Base-by-base conservation (phyloP, 2,797 vertebrate genomes). In the Nyctalus aviator region DNA sequence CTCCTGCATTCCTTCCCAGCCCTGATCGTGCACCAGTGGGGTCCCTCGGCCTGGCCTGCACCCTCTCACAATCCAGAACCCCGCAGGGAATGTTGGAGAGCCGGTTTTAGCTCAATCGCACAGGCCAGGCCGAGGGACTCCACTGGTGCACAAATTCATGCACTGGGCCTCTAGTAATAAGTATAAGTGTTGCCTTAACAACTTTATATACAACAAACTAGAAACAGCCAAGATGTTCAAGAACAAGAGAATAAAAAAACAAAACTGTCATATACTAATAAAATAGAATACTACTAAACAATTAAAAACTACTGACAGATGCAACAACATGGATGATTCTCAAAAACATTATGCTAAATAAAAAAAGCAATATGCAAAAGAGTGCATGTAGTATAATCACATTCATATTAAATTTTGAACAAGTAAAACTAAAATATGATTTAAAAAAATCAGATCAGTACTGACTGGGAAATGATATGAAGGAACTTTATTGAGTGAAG, bases 381-480 rank as follows among this genome's bases (percentile, higher is more conserved):
- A 64, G 6, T 78, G 41, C n/a, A 77, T 50, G 66, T 3, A 62
- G 30, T 53, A 82, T 82, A 21, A 93, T 66, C 41, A 72, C 6
- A 86, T 69, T 90, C 62, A 53, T 83, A 87, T 53, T 82, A 83
- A 66, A 57, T 78, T 95, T 21, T 62, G 27, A 93, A 87, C 35
- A 92, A 93, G 30, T 30, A 88, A 89, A 95, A 90, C 3, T 57
- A 85, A 93, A 23, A 53, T 73, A 86, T 41, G 9, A 44, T 3
- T 69, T n/a, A 46, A 95, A 92, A 77, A 90, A 59, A 82, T 83
- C 8, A 84, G 25, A 92, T 82, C 18, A 90, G 35, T 86, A 93
- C 20, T 85, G 21, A 91, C 13, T 77, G 41, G 6, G 18, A 88
- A 78, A 3, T 4, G 13, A 8, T 76, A 81, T 44, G 5, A 77